phyloP scores from a whole-genome alignment of 2,113 vertebrate genomes.

The Salminus brasiliensis region DNA sequence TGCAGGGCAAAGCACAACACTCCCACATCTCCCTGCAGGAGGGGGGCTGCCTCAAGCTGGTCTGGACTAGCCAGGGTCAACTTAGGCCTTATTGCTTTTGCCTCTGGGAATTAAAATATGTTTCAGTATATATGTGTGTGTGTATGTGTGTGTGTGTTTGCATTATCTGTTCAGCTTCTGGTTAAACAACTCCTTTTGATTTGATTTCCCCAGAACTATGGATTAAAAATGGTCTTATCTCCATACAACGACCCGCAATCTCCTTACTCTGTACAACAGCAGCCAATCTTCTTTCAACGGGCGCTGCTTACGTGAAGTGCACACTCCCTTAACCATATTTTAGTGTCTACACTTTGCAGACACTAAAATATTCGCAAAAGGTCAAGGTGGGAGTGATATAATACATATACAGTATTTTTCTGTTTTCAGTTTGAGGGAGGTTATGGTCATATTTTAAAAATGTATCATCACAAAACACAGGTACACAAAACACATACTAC shows the following conservation, averaged over 20 bases:
- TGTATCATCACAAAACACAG: no score
- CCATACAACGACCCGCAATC: not conserved
- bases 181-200: conserved; percentile 9
- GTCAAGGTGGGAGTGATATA: not conserved
- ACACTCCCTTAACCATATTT: not conserved
- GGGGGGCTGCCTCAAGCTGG: conserved; percentile 55
- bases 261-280: no score
- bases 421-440: no score
- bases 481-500: no score
- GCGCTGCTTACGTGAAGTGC: not conserved
- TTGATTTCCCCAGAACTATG: not conserved
- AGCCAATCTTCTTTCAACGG: not conserved
- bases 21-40: conserved; percentile 41
- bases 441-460: no score
- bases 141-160: not conserved
- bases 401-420: no score
- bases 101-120: conserved; percentile 20
- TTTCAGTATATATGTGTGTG: not conserved
- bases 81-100: conserved; percentile 60
- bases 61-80: conserved; percentile 65
- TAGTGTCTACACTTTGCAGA: not conserved
- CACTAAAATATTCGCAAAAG: not conserved
- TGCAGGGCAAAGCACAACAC: conserved; percentile 49
- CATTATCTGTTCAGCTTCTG: not conserved
- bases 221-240: conserved; percentile 26